Conservation (phyloP, 2,113 vertebrate species). For the Sciurus niger region DNA sequence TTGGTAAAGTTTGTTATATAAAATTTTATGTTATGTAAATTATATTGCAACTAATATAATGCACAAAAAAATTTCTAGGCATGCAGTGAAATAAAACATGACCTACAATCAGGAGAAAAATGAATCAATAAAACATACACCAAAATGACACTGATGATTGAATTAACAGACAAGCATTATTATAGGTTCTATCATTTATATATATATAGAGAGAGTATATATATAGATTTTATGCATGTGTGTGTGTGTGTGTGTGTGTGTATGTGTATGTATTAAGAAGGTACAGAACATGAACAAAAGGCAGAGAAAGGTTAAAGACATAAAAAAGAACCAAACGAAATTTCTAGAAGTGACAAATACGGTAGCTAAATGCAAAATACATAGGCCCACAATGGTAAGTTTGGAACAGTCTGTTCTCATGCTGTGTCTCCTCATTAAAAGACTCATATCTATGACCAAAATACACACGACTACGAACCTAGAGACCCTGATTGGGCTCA, state of each 20-base stretch:
- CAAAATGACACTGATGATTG: not conserved
- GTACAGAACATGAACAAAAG: not conserved
- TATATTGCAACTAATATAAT: not conserved
- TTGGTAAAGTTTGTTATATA: not conserved
- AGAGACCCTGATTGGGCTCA: not conserved
- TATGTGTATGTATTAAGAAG: no score
- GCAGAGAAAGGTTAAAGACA: not conserved
- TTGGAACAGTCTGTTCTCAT: slow-evolving; percentile 91
- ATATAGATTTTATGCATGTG: no score
- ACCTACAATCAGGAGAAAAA: not conserved
- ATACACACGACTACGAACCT: not conserved
- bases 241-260: no score
- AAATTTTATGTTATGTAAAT: not conserved
- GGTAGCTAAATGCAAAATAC: not conserved
- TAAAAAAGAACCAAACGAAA: not conserved
- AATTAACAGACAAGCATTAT: not conserved
- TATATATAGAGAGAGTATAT: no score
- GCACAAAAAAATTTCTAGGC: not conserved
- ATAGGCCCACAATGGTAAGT: slow-evolving; percentile 86
- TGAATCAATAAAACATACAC: not conserved
- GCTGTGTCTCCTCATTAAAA: slow-evolving; percentile 90
- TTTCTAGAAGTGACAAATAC: not conserved
- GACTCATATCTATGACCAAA: slow-evolving; percentile 91
- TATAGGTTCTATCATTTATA: no score
- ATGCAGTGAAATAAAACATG: not conserved